Conservation (phyloP, 2,888 invertebrate genomes). For the Dynastes grantii region DNA sequence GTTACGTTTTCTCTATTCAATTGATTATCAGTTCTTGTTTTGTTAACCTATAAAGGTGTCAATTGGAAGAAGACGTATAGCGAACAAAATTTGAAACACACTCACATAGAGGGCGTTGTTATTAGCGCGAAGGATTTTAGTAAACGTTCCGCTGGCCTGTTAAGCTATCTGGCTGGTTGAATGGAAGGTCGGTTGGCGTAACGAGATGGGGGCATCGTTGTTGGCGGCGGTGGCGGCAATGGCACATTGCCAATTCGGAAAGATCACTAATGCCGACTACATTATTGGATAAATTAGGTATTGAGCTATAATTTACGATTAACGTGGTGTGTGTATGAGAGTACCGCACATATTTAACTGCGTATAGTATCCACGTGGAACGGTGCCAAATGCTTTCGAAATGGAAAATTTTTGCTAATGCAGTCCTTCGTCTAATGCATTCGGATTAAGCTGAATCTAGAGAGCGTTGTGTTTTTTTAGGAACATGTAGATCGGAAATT, state of each 20-base stretch:
- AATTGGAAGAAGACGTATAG: no score
- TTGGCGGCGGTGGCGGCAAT: background rate
- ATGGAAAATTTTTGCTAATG: constrained; percentile 8
- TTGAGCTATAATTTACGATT: constrained; percentile 35
- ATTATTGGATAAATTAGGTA: constrained; percentile 45
- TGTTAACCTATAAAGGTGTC: no score
- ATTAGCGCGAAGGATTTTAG: no score
- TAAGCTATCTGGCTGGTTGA: background rate
- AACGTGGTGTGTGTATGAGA: constrained; percentile 19
- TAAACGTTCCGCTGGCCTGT: background rate
- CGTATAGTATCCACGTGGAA: background rate
- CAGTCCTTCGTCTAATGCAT: background rate
- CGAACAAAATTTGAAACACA: no score
- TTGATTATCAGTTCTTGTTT: no score
- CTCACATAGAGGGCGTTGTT: no score
- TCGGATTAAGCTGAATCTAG: background rate
- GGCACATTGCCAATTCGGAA: constrained; percentile 39
- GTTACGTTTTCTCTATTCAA: no score
- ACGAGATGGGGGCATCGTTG: background rate
- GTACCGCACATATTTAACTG: constrained; percentile 26
- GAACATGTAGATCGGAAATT: no score
- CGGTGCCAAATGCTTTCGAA: background rate
- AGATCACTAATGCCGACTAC: constrained; percentile 43
- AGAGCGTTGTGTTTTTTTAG: background rate
- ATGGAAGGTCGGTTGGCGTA: background rate